Percentiles rank a stretch among this genome's conserved stretches.
phyloP scores from a whole-genome alignment of 2,113 vertebrate species.

The Raja brachyura region DNA sequence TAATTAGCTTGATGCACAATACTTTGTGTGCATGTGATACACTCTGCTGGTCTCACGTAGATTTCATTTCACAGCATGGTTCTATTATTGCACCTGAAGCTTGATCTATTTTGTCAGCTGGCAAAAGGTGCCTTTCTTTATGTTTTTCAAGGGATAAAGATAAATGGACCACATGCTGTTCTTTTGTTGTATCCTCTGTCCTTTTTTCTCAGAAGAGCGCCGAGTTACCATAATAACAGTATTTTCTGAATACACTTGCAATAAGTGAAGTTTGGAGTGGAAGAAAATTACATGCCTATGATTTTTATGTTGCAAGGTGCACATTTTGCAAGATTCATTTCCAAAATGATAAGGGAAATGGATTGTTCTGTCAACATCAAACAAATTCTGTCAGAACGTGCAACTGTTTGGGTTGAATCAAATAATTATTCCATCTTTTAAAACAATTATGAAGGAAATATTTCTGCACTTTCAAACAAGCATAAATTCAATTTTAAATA shows the following conservation, averaged over 20 bases:
- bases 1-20: not conserved
- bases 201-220: slow-evolving; percentile 45
- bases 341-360: slow-evolving; percentile 45
- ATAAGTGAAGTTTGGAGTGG: slow-evolving; percentile 55
- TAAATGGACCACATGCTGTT: slow-evolving; percentile 45
- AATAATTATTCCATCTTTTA: not conserved
- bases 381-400: slow-evolving; percentile 50
- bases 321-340: slow-evolving; percentile 48
- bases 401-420: slow-evolving; percentile 36
- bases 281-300: slow-evolving; percentile 55
- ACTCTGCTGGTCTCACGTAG: slow-evolving; percentile 22
- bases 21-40: not conserved
- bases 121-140: slow-evolving; percentile 42
- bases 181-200: slow-evolving; percentile 50
- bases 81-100: slow-evolving; percentile 44
- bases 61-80: slow-evolving; percentile 50
- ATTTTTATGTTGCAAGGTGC: slow-evolving; percentile 49
- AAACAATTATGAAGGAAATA: not conserved
- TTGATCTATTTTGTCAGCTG: slow-evolving; percentile 43
- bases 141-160: slow-evolving; percentile 40
- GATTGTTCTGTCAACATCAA: slow-evolving; percentile 51
- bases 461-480: not conserved
- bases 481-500: not conserved
- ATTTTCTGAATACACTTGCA: slow-evolving; percentile 50
- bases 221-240: slow-evolving; percentile 47